Percentiles rank a stretch among this genome's conserved stretches.
These are phyloP conservation scores for Rhombomys opimus DNA, from an alignment of 2,113 vertebrate genomes.

Conservation along the genomic window DNA sequence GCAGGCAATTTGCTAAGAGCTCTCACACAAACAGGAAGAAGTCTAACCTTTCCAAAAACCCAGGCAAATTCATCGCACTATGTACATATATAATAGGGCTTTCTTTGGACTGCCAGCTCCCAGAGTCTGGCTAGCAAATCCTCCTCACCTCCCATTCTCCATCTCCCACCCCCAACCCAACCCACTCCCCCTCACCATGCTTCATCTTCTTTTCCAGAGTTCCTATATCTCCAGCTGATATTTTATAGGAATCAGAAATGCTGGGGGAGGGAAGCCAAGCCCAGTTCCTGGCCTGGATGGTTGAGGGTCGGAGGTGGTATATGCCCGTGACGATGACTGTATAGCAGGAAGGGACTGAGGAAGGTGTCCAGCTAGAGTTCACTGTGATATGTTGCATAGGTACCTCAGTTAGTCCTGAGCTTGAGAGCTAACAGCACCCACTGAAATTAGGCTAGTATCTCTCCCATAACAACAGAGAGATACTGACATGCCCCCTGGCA, in stretches of 20 bases:
- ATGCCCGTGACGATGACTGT: neutral
- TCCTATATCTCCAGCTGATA: neutral
- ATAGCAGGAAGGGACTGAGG: neutral
- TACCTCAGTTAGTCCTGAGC: neutral
- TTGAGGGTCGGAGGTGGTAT: accelerated
- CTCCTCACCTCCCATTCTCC: too few relatives aligned
- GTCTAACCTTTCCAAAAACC: neutral
- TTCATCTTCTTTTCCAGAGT: too few relatives aligned
- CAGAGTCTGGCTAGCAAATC: too few relatives aligned
- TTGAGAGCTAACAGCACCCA: neutral
- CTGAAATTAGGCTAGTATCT: neutral
- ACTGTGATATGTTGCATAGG: neutral
- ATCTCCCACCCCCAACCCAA: too few relatives aligned
- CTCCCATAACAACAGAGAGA: neutral
- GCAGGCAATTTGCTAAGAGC: neutral
- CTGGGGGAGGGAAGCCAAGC: neutral
- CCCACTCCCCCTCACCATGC: too few relatives aligned
- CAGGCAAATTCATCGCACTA: neutral
- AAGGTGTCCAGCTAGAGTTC: neutral
- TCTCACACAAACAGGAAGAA: neutral
- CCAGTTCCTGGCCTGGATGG: neutral
- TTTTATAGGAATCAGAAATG: neutral
- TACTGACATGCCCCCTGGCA: neutral
- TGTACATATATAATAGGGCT: too few relatives aligned
- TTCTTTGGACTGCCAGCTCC: too few relatives aligned